phyloP scores from a whole-genome alignment of 2,888 invertebrate genomes.

The Gortyna flavago region DNA sequence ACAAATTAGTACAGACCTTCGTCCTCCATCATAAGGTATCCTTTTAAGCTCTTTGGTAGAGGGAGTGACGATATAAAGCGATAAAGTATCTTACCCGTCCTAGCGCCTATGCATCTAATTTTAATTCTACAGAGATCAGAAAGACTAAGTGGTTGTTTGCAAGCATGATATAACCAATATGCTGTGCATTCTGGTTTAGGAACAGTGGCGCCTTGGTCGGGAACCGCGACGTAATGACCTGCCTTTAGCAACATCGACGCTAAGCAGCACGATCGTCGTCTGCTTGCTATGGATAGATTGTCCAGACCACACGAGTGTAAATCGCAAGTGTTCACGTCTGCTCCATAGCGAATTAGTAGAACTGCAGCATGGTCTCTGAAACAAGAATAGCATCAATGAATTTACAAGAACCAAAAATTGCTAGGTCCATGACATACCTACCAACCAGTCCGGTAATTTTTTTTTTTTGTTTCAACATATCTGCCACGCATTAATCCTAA shows the following conservation, averaged over 20 bases:
- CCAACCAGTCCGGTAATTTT: no score
- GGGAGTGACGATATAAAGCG: slow-evolving; percentile 83
- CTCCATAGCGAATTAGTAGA: slow-evolving; percentile 91
- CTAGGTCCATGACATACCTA: no score
- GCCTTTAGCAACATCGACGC: slow-evolving; percentile 84
- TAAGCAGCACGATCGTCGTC: slow-evolving; percentile 76
- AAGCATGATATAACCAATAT: slow-evolving; percentile 82
- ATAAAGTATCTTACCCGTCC: slow-evolving; percentile 79
- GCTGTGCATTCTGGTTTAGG: slow-evolving; percentile 75
- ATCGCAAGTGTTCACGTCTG: slow-evolving; percentile 91
- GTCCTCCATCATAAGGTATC: slow-evolving; percentile 90
- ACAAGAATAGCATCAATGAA: slow-evolving; percentile 44
- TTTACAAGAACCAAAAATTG: not conserved
- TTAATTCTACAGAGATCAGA: slow-evolving; percentile 90
- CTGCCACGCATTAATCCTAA: no score
- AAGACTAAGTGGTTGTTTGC: slow-evolving; percentile 87
- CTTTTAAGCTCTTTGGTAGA: slow-evolving; percentile 89
- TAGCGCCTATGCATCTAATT: slow-evolving; percentile 79
- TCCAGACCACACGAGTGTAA: slow-evolving; percentile 89
- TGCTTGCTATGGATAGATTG: slow-evolving; percentile 89
- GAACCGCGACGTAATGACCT: slow-evolving; percentile 74
- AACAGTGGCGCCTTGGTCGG: slow-evolving; percentile 33
- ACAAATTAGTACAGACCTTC: slow-evolving; percentile 67
- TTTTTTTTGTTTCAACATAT: no score
- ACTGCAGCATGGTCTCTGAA: slow-evolving; percentile 88